phyloP scores from a whole-genome alignment of 23 tunicate genomes.

The Ciona savignyi region DNA sequence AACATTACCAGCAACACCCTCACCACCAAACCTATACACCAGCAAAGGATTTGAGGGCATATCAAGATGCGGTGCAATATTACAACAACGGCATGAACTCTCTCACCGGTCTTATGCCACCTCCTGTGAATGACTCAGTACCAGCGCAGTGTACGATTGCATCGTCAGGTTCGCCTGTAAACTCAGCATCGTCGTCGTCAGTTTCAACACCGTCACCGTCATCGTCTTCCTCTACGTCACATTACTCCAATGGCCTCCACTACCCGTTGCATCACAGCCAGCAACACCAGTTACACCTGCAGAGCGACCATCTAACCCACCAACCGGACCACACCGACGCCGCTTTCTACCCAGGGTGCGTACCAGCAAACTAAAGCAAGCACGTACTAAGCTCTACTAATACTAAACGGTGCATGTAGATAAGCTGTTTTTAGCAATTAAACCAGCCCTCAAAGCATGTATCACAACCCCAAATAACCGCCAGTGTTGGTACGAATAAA shows the following conservation, averaged over 20 bases:
- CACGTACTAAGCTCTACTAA: neutral
- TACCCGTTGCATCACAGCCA: slow-evolving; percentile 30
- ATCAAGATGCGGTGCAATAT: slow-evolving; percentile 86
- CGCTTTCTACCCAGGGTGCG: slow-evolving; percentile 90
- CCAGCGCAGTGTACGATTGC: slow-evolving; percentile 27
- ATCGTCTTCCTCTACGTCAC: slow-evolving; percentile 25
- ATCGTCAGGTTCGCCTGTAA: slow-evolving; percentile 23
- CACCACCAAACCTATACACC: slow-evolving; percentile 26
- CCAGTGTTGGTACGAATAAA: neutral
- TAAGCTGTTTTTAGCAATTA: neutral
- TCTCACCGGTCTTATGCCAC: slow-evolving; percentile 20
- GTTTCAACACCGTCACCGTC: slow-evolving; percentile 51
- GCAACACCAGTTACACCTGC: slow-evolving; percentile 38
- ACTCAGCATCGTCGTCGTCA: slow-evolving; percentile 37
- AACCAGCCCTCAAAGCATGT: neutral
- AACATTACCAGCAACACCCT: slow-evolving; percentile 28
- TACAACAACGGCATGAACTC: slow-evolving; percentile 42
- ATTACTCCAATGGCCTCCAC: slow-evolving; percentile 10
- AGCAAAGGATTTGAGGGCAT: slow-evolving; percentile 74
- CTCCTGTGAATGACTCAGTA: slow-evolving; percentile 20
- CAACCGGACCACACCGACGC: slow-evolving; percentile 42
- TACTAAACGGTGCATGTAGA: neutral
- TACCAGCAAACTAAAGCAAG: slow-evolving; percentile 56
- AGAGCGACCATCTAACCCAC: slow-evolving; percentile 20
- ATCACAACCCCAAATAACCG: neutral